Conservation (phyloP, 2,888 invertebrate genomes). For the Caenorhabditis uteleia region DNA sequence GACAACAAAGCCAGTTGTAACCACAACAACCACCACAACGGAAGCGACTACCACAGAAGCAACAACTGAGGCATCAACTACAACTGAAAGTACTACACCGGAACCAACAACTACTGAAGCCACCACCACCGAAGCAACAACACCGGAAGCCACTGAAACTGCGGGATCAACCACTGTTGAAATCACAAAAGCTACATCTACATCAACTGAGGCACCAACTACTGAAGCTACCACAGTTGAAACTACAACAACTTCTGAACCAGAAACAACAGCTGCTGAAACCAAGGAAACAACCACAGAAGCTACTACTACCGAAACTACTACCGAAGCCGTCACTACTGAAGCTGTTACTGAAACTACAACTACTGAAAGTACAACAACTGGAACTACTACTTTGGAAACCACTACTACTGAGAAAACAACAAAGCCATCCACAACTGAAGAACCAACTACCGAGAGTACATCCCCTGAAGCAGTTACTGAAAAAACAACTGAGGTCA, state of each 20-base stretch:
- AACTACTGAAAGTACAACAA: not conserved
- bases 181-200: too few relatives aligned
- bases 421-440: constrained; percentile 2
- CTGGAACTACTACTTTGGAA: constrained; percentile 4
- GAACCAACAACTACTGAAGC: not conserved
- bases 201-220: constrained; percentile 1
- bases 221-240: not conserved
- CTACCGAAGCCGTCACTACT: constrained; percentile 1
- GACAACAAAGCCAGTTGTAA: too few relatives aligned
- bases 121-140: constrained; percentile 3
- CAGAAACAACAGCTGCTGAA: constrained; percentile 1
- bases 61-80: not conserved
- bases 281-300: not conserved
- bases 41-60: not conserved
- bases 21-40: too few relatives aligned
- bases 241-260: not conserved
- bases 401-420: constrained; percentile 5
- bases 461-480: constrained; percentile 5
- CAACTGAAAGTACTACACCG: not conserved
- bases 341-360: constrained; percentile 4
- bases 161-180: not conserved
- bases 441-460: constrained; percentile 8
- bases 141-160: constrained; percentile 2
- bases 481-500: constrained; percentile 1
- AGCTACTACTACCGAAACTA: not conserved